Evolutionary conservation across 2,797 vertebrate genomes (phyloP).

Genomic region (Astyanax mexicanus): DNA sequence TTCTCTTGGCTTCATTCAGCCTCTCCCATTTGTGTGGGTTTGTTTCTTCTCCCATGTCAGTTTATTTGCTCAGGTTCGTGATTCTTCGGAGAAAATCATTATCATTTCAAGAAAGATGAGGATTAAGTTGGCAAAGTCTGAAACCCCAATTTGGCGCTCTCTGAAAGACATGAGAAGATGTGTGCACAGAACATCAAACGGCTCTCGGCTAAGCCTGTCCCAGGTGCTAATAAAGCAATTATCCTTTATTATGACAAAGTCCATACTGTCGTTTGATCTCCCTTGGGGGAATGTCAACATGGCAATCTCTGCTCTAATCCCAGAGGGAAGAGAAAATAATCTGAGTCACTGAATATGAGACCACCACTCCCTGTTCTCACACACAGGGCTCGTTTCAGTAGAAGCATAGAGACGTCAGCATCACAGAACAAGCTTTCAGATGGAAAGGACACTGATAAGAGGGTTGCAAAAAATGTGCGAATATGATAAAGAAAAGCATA

Average conservation of each 20-base stretch:
- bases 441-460: not conserved
- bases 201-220: constrained; percentile 5
- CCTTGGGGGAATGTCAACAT: constrained; percentile 28
- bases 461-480: too few relatives aligned
- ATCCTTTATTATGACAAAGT: constrained; percentile 43
- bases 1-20: constrained; percentile 57
- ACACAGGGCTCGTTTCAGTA: not conserved
- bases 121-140: constrained; percentile 40
- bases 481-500: too few relatives aligned
- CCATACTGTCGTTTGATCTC: constrained; percentile 32
- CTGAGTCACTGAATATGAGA: constrained; percentile 34
- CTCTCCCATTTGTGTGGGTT: constrained; percentile 42
- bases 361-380: not conserved
- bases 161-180: constrained; percentile 28
- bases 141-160: constrained; percentile 40
- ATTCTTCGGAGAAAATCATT: constrained; percentile 56
- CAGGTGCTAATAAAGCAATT: constrained; percentile 54
- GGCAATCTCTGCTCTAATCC: constrained; percentile 34
- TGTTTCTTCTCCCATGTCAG: constrained; percentile 50
- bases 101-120: constrained; percentile 53
- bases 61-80: constrained; percentile 58
- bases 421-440: not conserved
- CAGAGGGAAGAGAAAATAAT: constrained; percentile 41
- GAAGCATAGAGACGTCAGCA: too few relatives aligned
- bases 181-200: constrained; percentile 24